Percentiles rank a stretch among this genome's conserved stretches.
Conservation (phyloP, 1,140 invertebrate genomes). For the Acyrthosiphon pisum region DNA sequence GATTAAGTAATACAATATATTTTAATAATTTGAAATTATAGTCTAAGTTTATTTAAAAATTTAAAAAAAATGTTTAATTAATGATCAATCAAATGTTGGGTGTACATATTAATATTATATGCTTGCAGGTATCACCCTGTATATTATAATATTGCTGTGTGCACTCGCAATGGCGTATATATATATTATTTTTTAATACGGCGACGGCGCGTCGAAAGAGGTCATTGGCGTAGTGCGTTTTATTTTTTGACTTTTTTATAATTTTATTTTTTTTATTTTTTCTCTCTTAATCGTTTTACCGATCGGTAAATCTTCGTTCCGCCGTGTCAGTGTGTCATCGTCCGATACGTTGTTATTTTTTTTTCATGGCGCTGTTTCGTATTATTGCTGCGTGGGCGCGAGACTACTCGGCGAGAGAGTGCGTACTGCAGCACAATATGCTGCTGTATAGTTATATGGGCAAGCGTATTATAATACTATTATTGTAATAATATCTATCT, state of each 20-base stretch:
- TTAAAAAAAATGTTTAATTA: no score
- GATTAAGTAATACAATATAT: no score
- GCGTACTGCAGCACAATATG: neutral
- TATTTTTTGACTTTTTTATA: conserved; percentile 5
- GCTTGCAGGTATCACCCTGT: no score
- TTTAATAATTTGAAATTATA: no score
- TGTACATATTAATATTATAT: no score
- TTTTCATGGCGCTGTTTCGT: neutral
- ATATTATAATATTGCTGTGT: neutral
- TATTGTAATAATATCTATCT: neutral
- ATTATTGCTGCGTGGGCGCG: neutral
- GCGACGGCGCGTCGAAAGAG: conserved; percentile 4
- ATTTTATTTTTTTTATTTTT: neutral
- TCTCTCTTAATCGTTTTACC: neutral
- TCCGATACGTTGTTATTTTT: neutral
- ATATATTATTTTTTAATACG: neutral
- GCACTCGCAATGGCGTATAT: neutral
- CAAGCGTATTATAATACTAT: neutral
- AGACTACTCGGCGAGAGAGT: neutral
- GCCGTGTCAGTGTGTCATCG: conserved; percentile 19
- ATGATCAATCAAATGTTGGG: no score
- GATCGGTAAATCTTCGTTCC: conserved; percentile 8
- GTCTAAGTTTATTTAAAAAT: no score
- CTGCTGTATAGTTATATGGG: neutral
- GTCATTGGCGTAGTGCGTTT: neutral